Evolutionary conservation across 1,140 invertebrate genomes (phyloP).

Genomic region (Hylaeus volcanicus): DNA sequence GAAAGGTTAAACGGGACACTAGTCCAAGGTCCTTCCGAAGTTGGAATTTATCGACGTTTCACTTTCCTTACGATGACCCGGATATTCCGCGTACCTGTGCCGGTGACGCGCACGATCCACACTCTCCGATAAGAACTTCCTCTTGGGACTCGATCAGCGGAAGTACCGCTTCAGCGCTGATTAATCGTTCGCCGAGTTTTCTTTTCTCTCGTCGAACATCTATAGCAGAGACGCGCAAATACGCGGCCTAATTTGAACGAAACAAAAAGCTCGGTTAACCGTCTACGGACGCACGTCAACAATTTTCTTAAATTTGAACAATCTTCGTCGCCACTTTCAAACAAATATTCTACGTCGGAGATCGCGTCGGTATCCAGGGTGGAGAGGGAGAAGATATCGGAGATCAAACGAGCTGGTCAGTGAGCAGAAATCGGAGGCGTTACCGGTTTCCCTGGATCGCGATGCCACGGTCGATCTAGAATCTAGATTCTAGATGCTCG

Average conservation of each 20-base stretch:
- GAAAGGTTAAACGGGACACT: constrained; percentile 33
- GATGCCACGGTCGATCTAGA: constrained; percentile 21
- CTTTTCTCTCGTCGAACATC: neutral
- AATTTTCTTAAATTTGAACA: neutral
- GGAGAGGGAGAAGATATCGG: neutral
- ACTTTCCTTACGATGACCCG: constrained; percentile 55
- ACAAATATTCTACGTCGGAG: too few species aligned
- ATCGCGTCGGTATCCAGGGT: too few species aligned
- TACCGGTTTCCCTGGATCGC: neutral
- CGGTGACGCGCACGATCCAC: constrained; percentile 30
- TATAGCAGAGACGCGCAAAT: neutral
- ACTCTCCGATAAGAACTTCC: constrained; percentile 37
- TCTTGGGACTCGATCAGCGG: constrained; percentile 8
- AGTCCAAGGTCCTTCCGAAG: constrained; percentile 53
- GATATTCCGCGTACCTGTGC: constrained; percentile 41
- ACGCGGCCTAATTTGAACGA: too few species aligned
- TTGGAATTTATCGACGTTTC: constrained; percentile 58
- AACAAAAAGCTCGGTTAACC: neutral
- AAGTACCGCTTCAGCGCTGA: constrained; percentile 23
- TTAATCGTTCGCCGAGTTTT: constrained; percentile 11
- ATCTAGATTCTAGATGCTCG: constrained; percentile 6
- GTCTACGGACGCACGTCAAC: too few species aligned
- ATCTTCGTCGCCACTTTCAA: neutral
- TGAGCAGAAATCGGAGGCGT: constrained; percentile 11
- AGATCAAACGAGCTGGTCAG: neutral